These are phyloP conservation scores for Microtus pennsylvanicus DNA, from an alignment of 2,113 vertebrate genomes.

Conservation along the genomic window DNA sequence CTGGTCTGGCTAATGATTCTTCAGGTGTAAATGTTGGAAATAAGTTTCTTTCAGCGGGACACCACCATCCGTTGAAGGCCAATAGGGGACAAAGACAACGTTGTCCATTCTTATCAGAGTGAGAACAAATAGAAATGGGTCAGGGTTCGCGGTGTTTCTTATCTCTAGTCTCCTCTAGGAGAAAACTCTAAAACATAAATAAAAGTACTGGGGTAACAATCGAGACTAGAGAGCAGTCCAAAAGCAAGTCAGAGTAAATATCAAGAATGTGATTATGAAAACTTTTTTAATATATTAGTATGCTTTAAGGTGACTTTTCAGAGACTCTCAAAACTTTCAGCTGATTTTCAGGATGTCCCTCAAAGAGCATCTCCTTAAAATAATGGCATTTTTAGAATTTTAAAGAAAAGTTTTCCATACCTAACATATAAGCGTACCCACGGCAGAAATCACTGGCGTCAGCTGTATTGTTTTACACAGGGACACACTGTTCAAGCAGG, in stretches of 20 bases:
- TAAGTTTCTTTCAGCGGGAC: not conserved
- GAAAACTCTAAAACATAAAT: slow-evolving; percentile 33
- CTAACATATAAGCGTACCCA: not conserved
- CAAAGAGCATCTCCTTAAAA: not conserved
- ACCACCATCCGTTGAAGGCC: slow-evolving; percentile 33
- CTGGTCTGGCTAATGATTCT: slow-evolving; percentile 28
- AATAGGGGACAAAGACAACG: slow-evolving; percentile 26
- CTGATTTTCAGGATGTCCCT: not conserved
- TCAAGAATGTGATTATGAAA: not conserved
- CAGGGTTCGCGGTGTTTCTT: not conserved
- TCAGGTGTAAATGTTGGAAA: not conserved
- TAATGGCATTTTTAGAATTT: not conserved
- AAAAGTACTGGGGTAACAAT: not conserved
- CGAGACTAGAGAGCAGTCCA: not conserved
- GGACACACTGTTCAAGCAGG: not conserved
- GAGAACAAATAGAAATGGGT: slow-evolving; percentile 12
- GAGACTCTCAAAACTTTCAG: not conserved
- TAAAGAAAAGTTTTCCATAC: not conserved
- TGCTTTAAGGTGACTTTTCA: slow-evolving; percentile 16
- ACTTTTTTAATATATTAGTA: not conserved
- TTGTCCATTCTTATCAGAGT: slow-evolving; percentile 33
- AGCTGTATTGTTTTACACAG: not conserved
- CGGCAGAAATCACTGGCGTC: not conserved
- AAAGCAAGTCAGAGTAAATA: not conserved
- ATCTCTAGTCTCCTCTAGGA: not conserved